These are phyloP conservation scores for Gobio occitaniae DNA, from an alignment of 2,797 vertebrate species.

Conservation along the genomic window DNA sequence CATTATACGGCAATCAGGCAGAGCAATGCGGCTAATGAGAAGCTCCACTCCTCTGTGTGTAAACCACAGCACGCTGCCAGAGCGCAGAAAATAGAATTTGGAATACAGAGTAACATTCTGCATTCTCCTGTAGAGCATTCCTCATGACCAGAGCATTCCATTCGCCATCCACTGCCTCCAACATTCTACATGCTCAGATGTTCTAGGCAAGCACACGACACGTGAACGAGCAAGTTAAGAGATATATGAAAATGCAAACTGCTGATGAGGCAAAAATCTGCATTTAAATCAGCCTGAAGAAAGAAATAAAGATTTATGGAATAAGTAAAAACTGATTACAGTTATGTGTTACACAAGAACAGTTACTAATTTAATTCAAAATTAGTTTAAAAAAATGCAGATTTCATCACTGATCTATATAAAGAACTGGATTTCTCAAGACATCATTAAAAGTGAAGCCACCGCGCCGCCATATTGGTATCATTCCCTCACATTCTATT, in stretches of 20 bases:
- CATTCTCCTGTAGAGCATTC: constrained; percentile 36
- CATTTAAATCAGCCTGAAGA: neutral
- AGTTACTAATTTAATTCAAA: neutral
- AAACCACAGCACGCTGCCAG: constrained; percentile 38
- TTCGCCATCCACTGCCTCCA: constrained; percentile 9
- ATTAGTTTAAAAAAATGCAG: neutral
- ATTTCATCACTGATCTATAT: no score
- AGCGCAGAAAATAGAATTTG: constrained; percentile 37
- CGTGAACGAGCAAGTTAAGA: neutral
- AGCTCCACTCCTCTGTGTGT: constrained; percentile 32
- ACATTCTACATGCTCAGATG: constrained; percentile 28
- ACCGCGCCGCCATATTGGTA: no score
- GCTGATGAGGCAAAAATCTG: neutral
- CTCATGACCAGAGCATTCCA: constrained; percentile 35
- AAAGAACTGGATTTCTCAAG: no score
- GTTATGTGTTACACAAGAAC: neutral
- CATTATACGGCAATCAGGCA: constrained; percentile 46
- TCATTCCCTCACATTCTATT: no score
- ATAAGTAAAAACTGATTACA: neutral
- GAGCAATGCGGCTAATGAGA: constrained; percentile 28
- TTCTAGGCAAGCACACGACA: neutral
- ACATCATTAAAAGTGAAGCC: no score
- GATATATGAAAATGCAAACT: neutral
- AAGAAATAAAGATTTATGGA: neutral
- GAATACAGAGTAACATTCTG: constrained; percentile 21